phyloP scores from a whole-genome alignment of 2,113 vertebrate species.

The Oreotrochilus melanogaster region DNA sequence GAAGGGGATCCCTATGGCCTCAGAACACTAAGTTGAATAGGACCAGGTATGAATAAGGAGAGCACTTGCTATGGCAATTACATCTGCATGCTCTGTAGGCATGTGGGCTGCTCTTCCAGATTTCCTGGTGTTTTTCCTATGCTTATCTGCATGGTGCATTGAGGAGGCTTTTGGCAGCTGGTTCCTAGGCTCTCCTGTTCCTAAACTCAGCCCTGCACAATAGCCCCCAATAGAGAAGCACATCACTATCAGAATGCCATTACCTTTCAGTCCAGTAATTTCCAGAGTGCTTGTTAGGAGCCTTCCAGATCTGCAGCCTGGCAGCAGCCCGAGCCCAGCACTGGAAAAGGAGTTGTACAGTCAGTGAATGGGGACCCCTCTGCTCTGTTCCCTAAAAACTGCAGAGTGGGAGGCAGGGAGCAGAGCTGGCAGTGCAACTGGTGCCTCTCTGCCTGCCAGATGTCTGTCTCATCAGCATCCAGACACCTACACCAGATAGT shows the following conservation, averaged over 20 bases:
- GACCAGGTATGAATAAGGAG: not conserved
- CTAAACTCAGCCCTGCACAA: not conserved
- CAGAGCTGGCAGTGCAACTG: not conserved
- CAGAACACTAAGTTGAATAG: not conserved
- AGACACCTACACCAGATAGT: not conserved
- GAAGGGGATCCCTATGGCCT: not conserved
- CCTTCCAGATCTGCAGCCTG: not conserved
- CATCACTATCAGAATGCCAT: not conserved
- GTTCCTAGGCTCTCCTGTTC: not conserved
- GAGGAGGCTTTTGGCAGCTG: slow-evolving; percentile 4
- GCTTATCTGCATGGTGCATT: not conserved
- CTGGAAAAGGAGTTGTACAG: not conserved
- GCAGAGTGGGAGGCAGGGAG: not conserved
- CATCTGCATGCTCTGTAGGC: not conserved
- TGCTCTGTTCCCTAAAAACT: not conserved
- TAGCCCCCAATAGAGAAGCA: not conserved
- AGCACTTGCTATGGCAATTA: not conserved
- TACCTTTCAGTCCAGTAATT: not conserved
- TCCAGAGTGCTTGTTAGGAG: not conserved
- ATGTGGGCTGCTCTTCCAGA: not conserved
- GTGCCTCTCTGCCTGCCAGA: not conserved
- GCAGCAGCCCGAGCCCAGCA: not conserved
- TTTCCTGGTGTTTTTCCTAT: slow-evolving; percentile 5
- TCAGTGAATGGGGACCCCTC: not conserved
- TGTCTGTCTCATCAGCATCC: not conserved